These are phyloP conservation scores for Vanessa atalanta DNA, from an alignment of 1,140 invertebrate species.

Conservation along the genomic window DNA sequence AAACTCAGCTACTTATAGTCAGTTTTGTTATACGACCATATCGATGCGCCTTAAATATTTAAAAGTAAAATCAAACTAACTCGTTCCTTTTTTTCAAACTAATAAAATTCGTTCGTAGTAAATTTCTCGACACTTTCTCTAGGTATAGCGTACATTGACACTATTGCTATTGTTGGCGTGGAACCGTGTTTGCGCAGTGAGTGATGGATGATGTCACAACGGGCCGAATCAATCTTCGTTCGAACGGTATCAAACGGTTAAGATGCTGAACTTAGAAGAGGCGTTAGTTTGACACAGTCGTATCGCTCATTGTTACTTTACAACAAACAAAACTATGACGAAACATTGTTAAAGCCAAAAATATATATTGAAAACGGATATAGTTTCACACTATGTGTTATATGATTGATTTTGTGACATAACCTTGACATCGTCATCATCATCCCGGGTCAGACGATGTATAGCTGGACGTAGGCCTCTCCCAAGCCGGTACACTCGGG, in stretches of 20 bases:
- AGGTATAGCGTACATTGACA: constrained; percentile 31
- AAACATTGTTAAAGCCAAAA: too few relatives aligned
- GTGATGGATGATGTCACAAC: constrained; percentile 42
- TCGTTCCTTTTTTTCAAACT: background rate
- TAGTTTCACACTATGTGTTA: too few relatives aligned
- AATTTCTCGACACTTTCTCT: constrained; percentile 13
- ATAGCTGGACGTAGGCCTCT: too few relatives aligned
- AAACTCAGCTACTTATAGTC: too few relatives aligned
- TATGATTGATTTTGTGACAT: too few relatives aligned
- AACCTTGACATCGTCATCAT: too few relatives aligned
- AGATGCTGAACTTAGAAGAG: constrained; percentile 27
- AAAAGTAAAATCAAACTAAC: background rate
- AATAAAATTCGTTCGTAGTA: background rate
- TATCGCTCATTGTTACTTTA: constrained; percentile 11
- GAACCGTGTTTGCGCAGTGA: constrained; percentile 37
- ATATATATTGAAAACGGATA: too few relatives aligned
- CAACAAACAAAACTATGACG: background rate
- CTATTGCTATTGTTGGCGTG: constrained; percentile 31
- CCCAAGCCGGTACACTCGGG: too few relatives aligned
- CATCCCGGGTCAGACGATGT: too few relatives aligned
- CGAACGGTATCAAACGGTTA: constrained; percentile 37
- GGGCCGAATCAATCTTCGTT: constrained; percentile 43
- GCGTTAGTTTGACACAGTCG: constrained; percentile 33
- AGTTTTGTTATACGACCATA: too few relatives aligned
- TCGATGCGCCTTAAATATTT: background rate